A percentile compares a stretch with the other conserved stretches of the same genome.
Evolutionary conservation across 2,113 vertebrate species (phyloP).

Genomic region (Nestor notabilis): DNA sequence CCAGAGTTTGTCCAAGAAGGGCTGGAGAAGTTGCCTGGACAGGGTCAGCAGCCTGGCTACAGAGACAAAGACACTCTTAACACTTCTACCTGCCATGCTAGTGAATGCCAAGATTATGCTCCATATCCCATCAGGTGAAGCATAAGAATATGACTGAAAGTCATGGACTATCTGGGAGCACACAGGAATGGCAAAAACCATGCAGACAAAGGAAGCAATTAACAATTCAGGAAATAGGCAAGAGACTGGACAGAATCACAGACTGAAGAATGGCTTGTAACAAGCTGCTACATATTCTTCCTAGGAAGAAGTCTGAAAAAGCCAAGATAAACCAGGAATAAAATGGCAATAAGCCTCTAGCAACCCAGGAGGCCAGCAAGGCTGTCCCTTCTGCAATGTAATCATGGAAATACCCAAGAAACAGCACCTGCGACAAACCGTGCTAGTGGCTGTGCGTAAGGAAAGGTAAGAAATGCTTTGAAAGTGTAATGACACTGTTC

Average conservation of each 20-base stretch:
- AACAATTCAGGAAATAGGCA: background rate
- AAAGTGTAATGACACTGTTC: background rate
- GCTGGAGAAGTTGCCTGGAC: background rate
- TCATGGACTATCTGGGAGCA: accelerated
- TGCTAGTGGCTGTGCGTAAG: background rate
- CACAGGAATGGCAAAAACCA: background rate
- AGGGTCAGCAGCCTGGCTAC: background rate
- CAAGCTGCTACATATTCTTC: background rate
- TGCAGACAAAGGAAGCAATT: background rate
- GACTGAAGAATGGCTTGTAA: background rate
- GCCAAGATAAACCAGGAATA: background rate
- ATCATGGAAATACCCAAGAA: background rate
- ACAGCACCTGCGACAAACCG: background rate
- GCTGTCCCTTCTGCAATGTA: background rate
- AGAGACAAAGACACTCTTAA: background rate
- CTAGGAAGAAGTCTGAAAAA: background rate
- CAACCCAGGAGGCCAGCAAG: background rate
- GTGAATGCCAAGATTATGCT: background rate
- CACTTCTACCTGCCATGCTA: background rate
- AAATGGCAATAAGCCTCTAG: background rate
- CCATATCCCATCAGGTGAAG: too few species aligned
- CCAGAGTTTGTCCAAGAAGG: background rate
- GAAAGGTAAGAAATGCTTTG: background rate
- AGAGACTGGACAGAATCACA: background rate
- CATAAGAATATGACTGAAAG: background rate